Evolutionary conservation across 1,140 invertebrate genomes (phyloP), one percentile per base, ranked within the genome.

Genomic region (Scaptomyza hsui): DNA sequence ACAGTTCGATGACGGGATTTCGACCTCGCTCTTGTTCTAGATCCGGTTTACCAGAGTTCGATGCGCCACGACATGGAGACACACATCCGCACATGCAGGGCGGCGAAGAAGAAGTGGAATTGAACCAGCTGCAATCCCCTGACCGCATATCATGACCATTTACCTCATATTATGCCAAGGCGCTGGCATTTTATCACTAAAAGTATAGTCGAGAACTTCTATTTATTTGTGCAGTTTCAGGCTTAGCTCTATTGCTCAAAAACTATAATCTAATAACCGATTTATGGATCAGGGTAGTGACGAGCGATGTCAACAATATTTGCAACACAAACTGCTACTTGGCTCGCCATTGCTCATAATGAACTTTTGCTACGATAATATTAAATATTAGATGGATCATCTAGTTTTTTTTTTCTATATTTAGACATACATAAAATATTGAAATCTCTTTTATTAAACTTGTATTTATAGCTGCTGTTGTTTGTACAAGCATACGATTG

Each of bases 81-180:
- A 16, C 29, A 6, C 45, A 9, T 12, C 39, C 48, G 18, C 44
- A 55, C 60, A 45, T 24, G 55, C 69, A 19, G 60, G 24, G 5
- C 2, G 16, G 59, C 16, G 26, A n/a, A 37, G 3, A 64, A 15
- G 32, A 63, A 15, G 52, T 15, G 35, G 47, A 41, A n/a, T 26
- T 47, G 32, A 61, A 55, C 16, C 78, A 77, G 45, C 35, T 82
- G 45, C 82, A 78, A 19, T 85, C 86, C 2, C 75, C 88, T 12
- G 89, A 91, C 70, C 78, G 81, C 65, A 86, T 91, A 74, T 91
- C 90, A 91, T 91, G 90, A 91, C 90, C 89, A 67, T 89, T 85
- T 90, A 74, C 79, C 78, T 85, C 80, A 70, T 86, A 88, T 60
- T 91, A 77, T 85, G 65, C 89, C 60, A 89, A 90, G 73, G 76